phyloP scores from a whole-genome alignment of 2,888 invertebrate species.

The Tethea ocularis region DNA sequence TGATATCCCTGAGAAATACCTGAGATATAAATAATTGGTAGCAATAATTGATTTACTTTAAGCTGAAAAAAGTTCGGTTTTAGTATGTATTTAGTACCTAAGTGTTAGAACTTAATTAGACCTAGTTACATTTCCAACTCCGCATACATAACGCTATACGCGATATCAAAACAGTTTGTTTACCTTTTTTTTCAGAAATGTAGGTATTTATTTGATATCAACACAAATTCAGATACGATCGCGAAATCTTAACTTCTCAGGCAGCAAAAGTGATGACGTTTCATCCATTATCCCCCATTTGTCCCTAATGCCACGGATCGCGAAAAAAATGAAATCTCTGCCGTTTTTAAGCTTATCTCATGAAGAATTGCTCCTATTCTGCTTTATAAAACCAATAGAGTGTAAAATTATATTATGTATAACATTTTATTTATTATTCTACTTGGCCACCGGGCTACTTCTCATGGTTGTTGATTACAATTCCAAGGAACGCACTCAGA shows the following conservation, averaged over 20 bases:
- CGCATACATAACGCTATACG: too few relatives aligned
- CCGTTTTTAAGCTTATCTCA: constrained; percentile 34
- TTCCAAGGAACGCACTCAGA: too few relatives aligned
- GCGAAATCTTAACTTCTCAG: constrained; percentile 24
- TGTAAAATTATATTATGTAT: constrained; percentile 29
- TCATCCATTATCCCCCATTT: constrained; percentile 32
- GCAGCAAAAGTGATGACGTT: constrained; percentile 28
- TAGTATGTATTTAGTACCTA: too few relatives aligned
- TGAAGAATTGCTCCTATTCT: constrained; percentile 22
- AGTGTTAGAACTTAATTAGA: too few relatives aligned
- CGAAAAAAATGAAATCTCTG: constrained; percentile 40
- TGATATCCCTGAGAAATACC: too few relatives aligned
- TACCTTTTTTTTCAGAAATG: background rate
- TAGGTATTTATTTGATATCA: background rate
- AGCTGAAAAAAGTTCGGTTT: too few relatives aligned
- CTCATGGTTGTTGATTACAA: background rate
- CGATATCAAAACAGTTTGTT: too few relatives aligned
- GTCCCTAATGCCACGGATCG: constrained; percentile 27
- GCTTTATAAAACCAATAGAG: constrained; percentile 22
- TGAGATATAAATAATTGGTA: too few relatives aligned
- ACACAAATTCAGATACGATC: constrained; percentile 11
- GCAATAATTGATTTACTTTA: too few relatives aligned
- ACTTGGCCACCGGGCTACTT: too few relatives aligned
- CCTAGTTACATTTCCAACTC: too few relatives aligned
- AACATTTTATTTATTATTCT: background rate